Conservation (phyloP, 2,113 vertebrate species). For the Aegypius monachus region DNA sequence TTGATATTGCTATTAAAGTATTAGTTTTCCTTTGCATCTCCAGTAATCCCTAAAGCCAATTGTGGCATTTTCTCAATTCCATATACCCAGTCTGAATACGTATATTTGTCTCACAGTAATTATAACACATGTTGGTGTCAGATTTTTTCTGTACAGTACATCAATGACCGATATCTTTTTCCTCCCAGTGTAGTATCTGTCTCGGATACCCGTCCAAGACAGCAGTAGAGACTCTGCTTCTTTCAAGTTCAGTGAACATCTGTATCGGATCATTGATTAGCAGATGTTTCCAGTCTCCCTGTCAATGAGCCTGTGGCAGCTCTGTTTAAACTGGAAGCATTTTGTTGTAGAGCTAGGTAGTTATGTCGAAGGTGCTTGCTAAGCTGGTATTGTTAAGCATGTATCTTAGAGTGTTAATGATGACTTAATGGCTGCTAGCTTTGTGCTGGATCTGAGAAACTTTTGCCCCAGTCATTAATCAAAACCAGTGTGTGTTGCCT, state of each 20-base stretch:
- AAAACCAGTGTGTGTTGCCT: background rate
- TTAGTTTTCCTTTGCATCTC: background rate
- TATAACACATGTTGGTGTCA: background rate
- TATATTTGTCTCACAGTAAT: background rate
- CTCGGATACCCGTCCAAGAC: background rate
- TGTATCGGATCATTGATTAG: background rate
- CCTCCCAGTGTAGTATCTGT: background rate
- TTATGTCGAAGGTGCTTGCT: background rate
- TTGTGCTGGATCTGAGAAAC: background rate
- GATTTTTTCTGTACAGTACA: background rate
- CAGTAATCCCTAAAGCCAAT: constrained; percentile 31
- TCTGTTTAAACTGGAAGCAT: background rate
- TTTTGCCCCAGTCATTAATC: background rate
- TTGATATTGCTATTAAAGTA: constrained; percentile 6
- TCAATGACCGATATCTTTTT: background rate
- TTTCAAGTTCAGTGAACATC: background rate
- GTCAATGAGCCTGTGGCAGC: accelerated
- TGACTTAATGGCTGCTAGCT: background rate
- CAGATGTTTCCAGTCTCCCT: background rate
- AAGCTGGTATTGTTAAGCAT: background rate
- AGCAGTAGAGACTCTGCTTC: background rate
- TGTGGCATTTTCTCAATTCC: background rate
- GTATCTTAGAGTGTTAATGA: background rate
- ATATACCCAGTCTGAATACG: background rate
- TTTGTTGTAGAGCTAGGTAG: too few species aligned